phyloP scores from a whole-genome alignment of 2,113 vertebrate species.

The Chiloscyllium plagiosum region DNA sequence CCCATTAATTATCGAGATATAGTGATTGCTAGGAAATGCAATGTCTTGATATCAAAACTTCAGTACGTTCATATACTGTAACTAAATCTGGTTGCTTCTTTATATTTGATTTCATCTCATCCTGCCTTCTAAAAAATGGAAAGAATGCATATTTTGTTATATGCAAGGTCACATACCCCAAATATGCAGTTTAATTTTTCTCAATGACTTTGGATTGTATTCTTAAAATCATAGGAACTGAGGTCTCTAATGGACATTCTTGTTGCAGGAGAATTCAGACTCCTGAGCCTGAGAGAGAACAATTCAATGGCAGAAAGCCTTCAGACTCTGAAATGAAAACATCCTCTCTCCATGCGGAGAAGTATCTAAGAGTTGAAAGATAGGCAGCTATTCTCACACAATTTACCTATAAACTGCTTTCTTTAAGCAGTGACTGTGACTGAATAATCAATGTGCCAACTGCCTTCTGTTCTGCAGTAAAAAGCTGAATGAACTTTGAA shows the following conservation, averaged over 20 bases:
- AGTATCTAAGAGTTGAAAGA: no score
- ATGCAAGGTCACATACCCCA: not conserved
- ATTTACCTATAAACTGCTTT: no score
- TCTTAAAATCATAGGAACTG: not conserved
- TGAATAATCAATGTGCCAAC: no score
- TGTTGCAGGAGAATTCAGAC: not conserved
- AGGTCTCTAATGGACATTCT: not conserved
- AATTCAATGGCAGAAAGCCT: no score
- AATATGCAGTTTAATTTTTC: not conserved
- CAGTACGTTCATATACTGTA: not conserved
- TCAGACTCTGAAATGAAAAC: not conserved
- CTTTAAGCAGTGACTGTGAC: no score
- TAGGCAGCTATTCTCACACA: no score
- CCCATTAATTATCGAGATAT: not conserved
- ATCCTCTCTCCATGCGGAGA: no score
- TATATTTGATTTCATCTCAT: not conserved
- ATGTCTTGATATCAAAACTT: not conserved
- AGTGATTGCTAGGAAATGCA: not conserved
- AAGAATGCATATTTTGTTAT: not conserved
- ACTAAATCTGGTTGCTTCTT: not conserved
- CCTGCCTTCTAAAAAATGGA: not conserved
- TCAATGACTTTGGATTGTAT: not conserved
- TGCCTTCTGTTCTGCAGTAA: no score
- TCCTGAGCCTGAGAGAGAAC: not conserved
- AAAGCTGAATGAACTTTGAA: no score